Base-by-base conservation (phyloP, 2,888 invertebrate genomes). In the Trypoxylon attenuatum region DNA sequence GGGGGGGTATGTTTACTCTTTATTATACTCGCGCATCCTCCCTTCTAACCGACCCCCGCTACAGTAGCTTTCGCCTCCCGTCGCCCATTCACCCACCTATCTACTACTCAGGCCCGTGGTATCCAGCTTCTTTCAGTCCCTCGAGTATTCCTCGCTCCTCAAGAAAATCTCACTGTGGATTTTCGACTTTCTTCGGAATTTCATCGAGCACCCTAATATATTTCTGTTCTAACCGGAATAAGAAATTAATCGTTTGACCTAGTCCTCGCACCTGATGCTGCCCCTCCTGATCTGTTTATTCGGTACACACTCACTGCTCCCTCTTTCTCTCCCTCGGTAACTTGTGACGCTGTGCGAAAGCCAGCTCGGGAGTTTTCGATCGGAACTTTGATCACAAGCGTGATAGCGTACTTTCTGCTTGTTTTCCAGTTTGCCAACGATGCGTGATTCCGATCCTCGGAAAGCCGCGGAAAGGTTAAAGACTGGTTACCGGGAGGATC, bases 1-100 rank as follows among this genome's bases (percentile, higher is more conserved):
- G 47, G 59, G 62, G 64, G 55, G 64, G 64, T 54, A 57, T 82
- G 77, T 82, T 82, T 82, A 78, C 82, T 74, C 79, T 80, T 82
- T 80, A 81, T 81, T 82, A 82, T 80, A 77, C 76, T 62, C 67
- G 71, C 71, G 74, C 71, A 70, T 69, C 70, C 64, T 69, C 60
- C 62, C 67, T 56, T 55, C 56, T 45, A 46, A 43, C 52, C 42
- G 49, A 57, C 43, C 53, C 42, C 47, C 1, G 13, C 10, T 41
- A n/a, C n/a, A n/a, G n/a, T n/a, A n/a, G n/a, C n/a, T n/a, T n/a
- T 33, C 13, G 6, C 25, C 39, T 41, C 45, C 42, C 33, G 27
- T 41, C 21, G 3, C 13, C 18, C 25, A 25, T 10, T 46, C 27
- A 29, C 15, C 39, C 23, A 58, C 5, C 18, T 18, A 47, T 2